Percentiles rank a stretch among this genome's conserved stretches.
These are phyloP conservation scores for Ageneiosus marmoratus DNA, from an alignment of 2,113 vertebrate genomes.

Conservation along the genomic window DNA sequence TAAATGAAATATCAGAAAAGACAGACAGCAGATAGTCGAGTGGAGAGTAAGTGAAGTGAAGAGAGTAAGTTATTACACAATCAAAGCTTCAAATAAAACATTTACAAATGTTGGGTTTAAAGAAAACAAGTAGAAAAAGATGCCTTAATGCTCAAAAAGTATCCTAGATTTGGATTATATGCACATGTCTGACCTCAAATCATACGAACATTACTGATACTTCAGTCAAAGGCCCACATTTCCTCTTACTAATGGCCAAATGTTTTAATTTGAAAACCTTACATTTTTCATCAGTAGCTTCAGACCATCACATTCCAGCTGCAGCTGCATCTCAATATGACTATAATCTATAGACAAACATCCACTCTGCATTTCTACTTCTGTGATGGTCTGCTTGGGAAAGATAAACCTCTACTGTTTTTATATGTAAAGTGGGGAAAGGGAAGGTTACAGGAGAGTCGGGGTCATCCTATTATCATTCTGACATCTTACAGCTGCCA, in stretches of 20 bases:
- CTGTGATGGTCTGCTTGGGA: constrained; percentile 71
- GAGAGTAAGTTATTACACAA: constrained; percentile 1
- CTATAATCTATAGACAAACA: constrained; percentile 22
- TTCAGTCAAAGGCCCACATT: constrained; percentile 16
- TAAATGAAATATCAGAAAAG: constrained; percentile 5
- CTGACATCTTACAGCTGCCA: constrained; percentile 47
- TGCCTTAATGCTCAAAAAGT: constrained; percentile 1
- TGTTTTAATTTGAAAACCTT: constrained; percentile 32
- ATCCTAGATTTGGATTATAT: constrained; percentile 28
- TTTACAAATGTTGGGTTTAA: constrained; percentile 29
- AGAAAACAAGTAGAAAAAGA: constrained; percentile 2
- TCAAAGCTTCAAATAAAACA: constrained; percentile 34
- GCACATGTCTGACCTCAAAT: constrained; percentile 24
- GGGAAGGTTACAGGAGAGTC: constrained; percentile 22
- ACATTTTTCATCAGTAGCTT: constrained; percentile 48
- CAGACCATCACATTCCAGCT: constrained; percentile 59
- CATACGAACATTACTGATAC: constrained; percentile 16
- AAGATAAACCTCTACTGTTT: constrained; percentile 52
- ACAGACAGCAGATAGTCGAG: background rate
- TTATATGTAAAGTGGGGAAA: constrained; percentile 39
- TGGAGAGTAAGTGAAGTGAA: background rate
- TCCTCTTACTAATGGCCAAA: constrained; percentile 29
- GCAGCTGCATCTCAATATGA: constrained; percentile 25
- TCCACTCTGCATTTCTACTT: constrained; percentile 12
- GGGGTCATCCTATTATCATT: constrained; percentile 42